A percentile compares a stretch with the other conserved stretches of the same genome.
Conservation (phyloP, 2,888 invertebrate species). For the Idaea biselata region DNA sequence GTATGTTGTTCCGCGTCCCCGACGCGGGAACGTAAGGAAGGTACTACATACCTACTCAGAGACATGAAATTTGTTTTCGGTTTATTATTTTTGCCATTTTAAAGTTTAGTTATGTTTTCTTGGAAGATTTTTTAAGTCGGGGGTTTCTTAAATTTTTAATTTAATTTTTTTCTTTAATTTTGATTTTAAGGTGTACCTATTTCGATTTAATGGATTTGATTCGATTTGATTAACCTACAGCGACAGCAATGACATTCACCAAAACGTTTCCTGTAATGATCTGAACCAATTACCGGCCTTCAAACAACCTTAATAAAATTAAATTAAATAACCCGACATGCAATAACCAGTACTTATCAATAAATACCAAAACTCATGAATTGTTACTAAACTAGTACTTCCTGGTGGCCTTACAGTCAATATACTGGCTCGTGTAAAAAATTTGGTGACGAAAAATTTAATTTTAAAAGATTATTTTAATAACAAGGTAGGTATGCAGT, state of each 20-base stretch:
- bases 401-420: slow-evolving; percentile 30
- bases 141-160: too few species aligned
- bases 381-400: slow-evolving; percentile 36
- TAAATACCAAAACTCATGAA: slow-evolving; percentile 25
- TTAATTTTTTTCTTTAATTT: background rate
- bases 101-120: too few species aligned
- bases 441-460: background rate
- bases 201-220: background rate
- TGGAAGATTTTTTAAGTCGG: too few species aligned
- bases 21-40: too few species aligned
- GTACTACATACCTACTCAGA: too few species aligned
- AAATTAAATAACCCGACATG: slow-evolving; percentile 18
- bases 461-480: background rate
- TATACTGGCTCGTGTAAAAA: background rate
- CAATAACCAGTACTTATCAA: slow-evolving; percentile 19
- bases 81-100: too few species aligned
- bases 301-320: slow-evolving; percentile 31
- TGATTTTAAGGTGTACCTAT: background rate
- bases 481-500: background rate
- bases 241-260: slow-evolving; percentile 22
- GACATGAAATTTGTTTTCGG: too few species aligned
- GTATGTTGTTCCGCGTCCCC: too few species aligned
- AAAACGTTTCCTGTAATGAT: slow-evolving; percentile 30
- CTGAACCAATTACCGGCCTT: slow-evolving; percentile 39
- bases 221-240: background rate